phyloP scores from a whole-genome alignment of 2,888 invertebrate species.

The Cryptosula pallasiana region DNA sequence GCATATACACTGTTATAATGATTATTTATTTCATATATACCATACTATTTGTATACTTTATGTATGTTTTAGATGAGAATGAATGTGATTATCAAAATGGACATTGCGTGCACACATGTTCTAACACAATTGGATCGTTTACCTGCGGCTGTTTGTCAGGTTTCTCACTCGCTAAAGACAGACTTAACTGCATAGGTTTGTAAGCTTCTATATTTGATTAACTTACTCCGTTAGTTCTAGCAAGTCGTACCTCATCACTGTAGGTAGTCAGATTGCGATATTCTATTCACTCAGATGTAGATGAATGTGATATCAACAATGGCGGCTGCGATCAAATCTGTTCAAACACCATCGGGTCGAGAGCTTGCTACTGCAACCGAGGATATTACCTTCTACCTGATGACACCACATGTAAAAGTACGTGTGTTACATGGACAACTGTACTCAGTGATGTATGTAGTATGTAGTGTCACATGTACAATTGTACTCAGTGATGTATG shows the following conservation, averaged over 20 bases:
- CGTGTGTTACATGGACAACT: too few species aligned
- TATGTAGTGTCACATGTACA: too few species aligned
- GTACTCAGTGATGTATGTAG: too few species aligned
- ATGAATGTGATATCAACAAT: slow-evolving; percentile 41
- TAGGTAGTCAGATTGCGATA: too few species aligned
- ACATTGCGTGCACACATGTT: slow-evolving; percentile 47
- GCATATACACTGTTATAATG: too few species aligned
- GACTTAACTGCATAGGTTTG: slow-evolving; percentile 50
- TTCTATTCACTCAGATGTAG: too few species aligned
- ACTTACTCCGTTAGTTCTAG: not conserved
- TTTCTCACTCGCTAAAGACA: slow-evolving; percentile 43
- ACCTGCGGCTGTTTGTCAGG: slow-evolving; percentile 47
- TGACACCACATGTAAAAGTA: slow-evolving; percentile 40
- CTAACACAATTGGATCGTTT: slow-evolving; percentile 49
- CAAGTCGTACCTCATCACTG: too few species aligned
- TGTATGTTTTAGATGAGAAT: slow-evolving; percentile 47
- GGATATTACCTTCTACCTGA: slow-evolving; percentile 41
- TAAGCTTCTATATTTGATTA: not conserved
- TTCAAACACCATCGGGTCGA: slow-evolving; percentile 42
- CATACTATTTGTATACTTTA: too few species aligned
- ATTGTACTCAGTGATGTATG: too few species aligned
- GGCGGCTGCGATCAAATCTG: slow-evolving; percentile 41
- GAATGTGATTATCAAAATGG: slow-evolving; percentile 49
- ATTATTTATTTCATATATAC: too few species aligned
- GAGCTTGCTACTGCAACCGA: slow-evolving; percentile 38